A percentile compares a stretch with the other conserved stretches of the same genome.
phyloP scores from a whole-genome alignment of 2,797 vertebrate species.

The Coreius guichenoti region DNA sequence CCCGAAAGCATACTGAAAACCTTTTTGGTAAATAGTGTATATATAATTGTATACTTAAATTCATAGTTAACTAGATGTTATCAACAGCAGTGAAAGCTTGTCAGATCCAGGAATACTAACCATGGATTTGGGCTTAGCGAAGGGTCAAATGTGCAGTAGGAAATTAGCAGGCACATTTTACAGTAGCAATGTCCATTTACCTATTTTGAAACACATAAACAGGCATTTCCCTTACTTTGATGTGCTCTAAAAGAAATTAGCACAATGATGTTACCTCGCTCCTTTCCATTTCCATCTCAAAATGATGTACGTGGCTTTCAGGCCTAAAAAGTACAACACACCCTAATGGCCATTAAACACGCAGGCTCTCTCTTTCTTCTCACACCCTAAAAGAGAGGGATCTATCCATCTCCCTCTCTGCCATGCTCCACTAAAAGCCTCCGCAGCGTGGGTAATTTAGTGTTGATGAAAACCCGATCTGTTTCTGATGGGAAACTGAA shows the following conservation, averaged over 20 bases:
- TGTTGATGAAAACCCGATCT: conserved; percentile 44
- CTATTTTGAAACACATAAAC: neutral
- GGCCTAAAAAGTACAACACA: neutral
- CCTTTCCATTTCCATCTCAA: conserved; percentile 24
- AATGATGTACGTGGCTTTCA: conserved; percentile 10
- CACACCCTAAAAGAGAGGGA: neutral
- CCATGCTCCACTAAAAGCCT: conserved; percentile 49
- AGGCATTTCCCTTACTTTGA: conserved; percentile 4
- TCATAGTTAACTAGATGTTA: neutral
- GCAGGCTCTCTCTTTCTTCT: conserved; percentile 20
- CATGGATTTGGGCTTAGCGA: neutral
- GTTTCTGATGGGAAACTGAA: conserved; percentile 27
- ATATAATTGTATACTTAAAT: neutral
- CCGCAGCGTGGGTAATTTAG: conserved; percentile 29
- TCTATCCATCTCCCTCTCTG: conserved; percentile 24
- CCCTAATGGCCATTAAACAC: conserved; percentile 39
- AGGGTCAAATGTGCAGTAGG: neutral
- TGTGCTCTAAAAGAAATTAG: conserved; percentile 19
- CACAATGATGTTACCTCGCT: neutral
- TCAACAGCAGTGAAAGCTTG: neutral
- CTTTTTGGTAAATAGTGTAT: neutral
- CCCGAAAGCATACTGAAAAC: neutral
- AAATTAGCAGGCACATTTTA: neutral
- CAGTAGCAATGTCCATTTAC: conserved; percentile 2
- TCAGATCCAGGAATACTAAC: neutral